phyloP scores from a whole-genome alignment of 2,797 vertebrate genomes.

The Falco peregrinus region DNA sequence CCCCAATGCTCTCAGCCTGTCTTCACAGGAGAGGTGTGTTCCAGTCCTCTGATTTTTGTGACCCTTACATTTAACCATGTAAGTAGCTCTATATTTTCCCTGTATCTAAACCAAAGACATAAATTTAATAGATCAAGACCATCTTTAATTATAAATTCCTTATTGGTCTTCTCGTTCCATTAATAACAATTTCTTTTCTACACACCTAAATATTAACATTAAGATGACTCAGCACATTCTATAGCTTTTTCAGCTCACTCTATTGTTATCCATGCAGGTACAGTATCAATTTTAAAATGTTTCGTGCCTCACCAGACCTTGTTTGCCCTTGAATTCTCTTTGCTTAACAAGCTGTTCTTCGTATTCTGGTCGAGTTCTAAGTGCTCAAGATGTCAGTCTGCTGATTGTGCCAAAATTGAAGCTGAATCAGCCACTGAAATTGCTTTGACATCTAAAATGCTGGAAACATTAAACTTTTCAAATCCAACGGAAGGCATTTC shows the following conservation, averaged over 20 bases:
- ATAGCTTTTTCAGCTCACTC: neutral
- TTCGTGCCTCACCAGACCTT: slow-evolving; percentile 31
- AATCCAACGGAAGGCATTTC: neutral
- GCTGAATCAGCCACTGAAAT: slow-evolving; percentile 33
- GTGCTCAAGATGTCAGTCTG: slow-evolving; percentile 26
- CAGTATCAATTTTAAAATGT: slow-evolving; percentile 11
- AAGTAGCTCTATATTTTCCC: neutral
- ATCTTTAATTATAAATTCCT: neutral
- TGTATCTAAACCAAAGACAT: neutral
- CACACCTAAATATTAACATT: neutral
- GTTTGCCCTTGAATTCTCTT: slow-evolving; percentile 46
- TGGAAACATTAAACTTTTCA: slow-evolving; percentile 6
- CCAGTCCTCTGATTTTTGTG: neutral
- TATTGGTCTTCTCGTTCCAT: neutral
- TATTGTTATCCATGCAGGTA: neutral
- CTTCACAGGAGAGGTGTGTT: neutral
- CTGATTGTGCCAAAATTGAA: slow-evolving; percentile 50
- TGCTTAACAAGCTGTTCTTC: slow-evolving; percentile 54
- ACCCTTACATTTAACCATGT: neutral
- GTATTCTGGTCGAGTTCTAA: slow-evolving; percentile 35
- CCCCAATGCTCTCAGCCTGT: neutral
- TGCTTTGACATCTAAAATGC: neutral
- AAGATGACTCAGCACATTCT: neutral
- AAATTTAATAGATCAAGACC: neutral
- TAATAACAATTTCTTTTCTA: neutral